Percentiles rank a stretch among this genome's conserved stretches.
These are phyloP conservation scores for Epistrophella euchroma DNA, from an alignment of 2,888 invertebrate species.

Conservation along the genomic window DNA sequence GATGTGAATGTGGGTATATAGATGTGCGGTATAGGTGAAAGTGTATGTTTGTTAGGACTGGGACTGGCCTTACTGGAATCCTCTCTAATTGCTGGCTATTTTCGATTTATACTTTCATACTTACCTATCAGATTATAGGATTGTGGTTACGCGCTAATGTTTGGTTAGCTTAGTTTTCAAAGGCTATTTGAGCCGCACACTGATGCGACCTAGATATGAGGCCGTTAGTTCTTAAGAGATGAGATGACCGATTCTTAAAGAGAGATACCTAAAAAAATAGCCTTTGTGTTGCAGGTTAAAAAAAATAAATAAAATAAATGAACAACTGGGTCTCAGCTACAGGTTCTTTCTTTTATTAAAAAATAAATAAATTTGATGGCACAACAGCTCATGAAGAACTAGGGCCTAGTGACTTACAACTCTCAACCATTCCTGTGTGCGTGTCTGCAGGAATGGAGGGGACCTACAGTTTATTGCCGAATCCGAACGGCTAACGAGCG, in stretches of 20 bases:
- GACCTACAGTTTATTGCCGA: too few relatives aligned
- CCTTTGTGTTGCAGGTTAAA: too few relatives aligned
- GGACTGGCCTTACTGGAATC: slow-evolving; percentile 59
- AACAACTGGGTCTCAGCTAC: too few relatives aligned
- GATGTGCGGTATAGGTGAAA: not conserved
- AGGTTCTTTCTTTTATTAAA: too few relatives aligned
- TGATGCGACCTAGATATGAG: not conserved
- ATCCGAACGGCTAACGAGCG: too few relatives aligned
- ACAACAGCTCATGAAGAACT: too few relatives aligned
- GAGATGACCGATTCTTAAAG: not conserved
- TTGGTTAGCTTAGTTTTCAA: slow-evolving; percentile 51
- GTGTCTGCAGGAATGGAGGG: too few relatives aligned
- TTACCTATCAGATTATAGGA: slow-evolving; percentile 20
- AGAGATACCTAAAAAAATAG: not conserved
- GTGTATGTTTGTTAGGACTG: not conserved
- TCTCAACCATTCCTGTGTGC: too few relatives aligned
- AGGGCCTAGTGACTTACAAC: too few relatives aligned
- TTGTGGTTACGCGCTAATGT: slow-evolving; percentile 72
- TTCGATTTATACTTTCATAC: slow-evolving; percentile 75
- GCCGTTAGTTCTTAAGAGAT: not conserved
- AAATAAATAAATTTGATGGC: too few relatives aligned
- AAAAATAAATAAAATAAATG: too few relatives aligned
- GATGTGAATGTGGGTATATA: not conserved
- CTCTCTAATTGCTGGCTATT: slow-evolving; percentile 82
- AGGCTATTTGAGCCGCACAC: slow-evolving; percentile 35